Evolutionary conservation across 2,113 vertebrate genomes (phyloP).

Genomic region (Coptodon rendalli): DNA sequence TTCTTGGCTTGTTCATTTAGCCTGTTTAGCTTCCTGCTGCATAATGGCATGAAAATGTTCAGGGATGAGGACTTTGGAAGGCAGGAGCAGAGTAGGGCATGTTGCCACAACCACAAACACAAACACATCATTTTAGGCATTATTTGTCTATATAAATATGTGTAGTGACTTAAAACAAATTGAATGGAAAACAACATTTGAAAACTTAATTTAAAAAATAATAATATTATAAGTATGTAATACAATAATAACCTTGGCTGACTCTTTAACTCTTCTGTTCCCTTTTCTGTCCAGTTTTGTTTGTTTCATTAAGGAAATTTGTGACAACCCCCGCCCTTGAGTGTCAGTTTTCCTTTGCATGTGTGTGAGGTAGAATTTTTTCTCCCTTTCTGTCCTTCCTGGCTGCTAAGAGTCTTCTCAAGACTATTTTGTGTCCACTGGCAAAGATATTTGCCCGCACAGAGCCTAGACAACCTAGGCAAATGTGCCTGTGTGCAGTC

Average conservation of each 20-base stretch:
- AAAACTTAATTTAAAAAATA: not conserved
- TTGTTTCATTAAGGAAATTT: not conserved
- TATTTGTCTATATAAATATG: not conserved
- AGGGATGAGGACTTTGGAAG: conserved; percentile 32
- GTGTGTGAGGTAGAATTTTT: not conserved
- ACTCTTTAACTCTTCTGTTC: not conserved
- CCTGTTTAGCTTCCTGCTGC: conserved; percentile 30
- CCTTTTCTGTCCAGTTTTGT: not conserved
- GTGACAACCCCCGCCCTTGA: not conserved
- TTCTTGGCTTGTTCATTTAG: conserved; percentile 43
- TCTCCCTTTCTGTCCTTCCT: not conserved
- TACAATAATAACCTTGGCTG: not conserved
- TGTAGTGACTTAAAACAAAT: not conserved
- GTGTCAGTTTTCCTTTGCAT: not conserved
- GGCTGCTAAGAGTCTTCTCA: not conserved
- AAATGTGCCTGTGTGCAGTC: not conserved
- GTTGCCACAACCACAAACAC: conserved; percentile 5
- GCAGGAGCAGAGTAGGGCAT: not conserved
- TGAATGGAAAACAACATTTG: not conserved
- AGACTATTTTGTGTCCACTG: not conserved
- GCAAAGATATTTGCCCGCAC: not conserved
- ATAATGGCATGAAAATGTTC: conserved; percentile 50
- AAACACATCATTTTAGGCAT: not conserved
- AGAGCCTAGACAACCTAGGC: not conserved
- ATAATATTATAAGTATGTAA: not conserved